Evolutionary conservation across 2,113 vertebrate genomes (phyloP), one percentile per base, ranked within the genome.

Genomic region (Chaetorhynchus papuensis): DNA sequence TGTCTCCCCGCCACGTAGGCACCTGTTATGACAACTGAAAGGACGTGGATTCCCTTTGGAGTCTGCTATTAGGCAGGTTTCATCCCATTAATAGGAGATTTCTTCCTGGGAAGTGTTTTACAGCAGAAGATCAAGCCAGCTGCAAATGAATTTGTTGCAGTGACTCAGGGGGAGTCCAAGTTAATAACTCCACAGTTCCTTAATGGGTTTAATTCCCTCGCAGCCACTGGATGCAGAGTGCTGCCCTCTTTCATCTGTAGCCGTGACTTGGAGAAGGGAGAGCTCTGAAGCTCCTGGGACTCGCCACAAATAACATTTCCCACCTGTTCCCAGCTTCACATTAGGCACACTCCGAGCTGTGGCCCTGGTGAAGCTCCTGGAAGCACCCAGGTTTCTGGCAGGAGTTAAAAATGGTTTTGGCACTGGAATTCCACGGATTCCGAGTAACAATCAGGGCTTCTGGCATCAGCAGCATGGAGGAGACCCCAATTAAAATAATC

Each of bases 111-210:
- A 95, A 93, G 60, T 27, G 70, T 77, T 75, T 82, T 49, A 61
- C 60, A 24, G 72, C 6, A 26, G 69, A 90, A 93, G 83, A 94
- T 96, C 90, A 94, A 96, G 94, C 90, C 6, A 5, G 83, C 83
- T 96, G 94, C 79, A 92, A 89, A 96, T 94, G 92, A 95, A 93
- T 88, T 92, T 56, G 76, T 72, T 84, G 83, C 69, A 83, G 7
- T 96, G 96, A 96, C 92, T 95, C 90, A 94, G 83, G 93, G 96
- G 94, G 90, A 95, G 93, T 35, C 90, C 27, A 37, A 91, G 94
- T 96, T 96, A 96, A 96, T 87, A 69, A 87, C 74, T 78, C 47
- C 84, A 53, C 54, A 53, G 56, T 1, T 53, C 74, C 47, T 78
- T 87, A 78, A 87, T 87, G 84, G 74, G 54, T 78, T 96, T 95